Base-by-base conservation (phyloP, 2,888 invertebrate genomes). In the Altica lythri region DNA sequence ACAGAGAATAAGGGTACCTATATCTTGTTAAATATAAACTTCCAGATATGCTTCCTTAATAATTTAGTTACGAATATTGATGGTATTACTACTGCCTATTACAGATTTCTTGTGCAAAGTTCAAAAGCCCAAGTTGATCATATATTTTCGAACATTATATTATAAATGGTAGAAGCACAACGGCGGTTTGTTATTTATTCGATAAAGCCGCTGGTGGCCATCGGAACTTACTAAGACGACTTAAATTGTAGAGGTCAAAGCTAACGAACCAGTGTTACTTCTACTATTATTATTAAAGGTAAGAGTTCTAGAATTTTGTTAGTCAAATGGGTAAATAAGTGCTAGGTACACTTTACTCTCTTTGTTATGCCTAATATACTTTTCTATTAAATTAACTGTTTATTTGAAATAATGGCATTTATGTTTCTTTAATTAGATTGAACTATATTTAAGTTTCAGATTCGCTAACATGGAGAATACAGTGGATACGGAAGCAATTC, bases 201-300 rank as follows among this genome's bases (percentile, higher is more conserved):
- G 40, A 55, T 45, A 45, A 46, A 50, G 42, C 55, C 34, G 50
- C 51, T 27, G 55, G 55, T 45, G 55, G 46, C 10, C 55, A 55
- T 46, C 55, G 55, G 50, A 55, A 55, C 54, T 27, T 43, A 30
- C 13, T 54, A 49, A 38, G 30, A 22, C 40, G 49, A 49, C 49
- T 49, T 54, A 49, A 54, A 54, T 54, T 54, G 50, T 50, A 34
- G 50, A 47, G 45, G 50, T 55, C 50, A 50, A 55, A 49, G 30
- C 40, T 53, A 48, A 53, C 32, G 51, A 51, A 49, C 40, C 49
- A 25, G 13, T 32, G 18, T 17, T 9, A 14, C 38, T 17, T 13
- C 19, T 12, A 14, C 9, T 32, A 12, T 18, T 40, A 40, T 22
- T 40, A 40, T 22, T 40, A 40, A 22, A 12, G 40, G 19, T 22